These are phyloP conservation scores for Oxytorus armatus DNA, from an alignment of 2,888 invertebrate genomes.

Conservation along the genomic window DNA sequence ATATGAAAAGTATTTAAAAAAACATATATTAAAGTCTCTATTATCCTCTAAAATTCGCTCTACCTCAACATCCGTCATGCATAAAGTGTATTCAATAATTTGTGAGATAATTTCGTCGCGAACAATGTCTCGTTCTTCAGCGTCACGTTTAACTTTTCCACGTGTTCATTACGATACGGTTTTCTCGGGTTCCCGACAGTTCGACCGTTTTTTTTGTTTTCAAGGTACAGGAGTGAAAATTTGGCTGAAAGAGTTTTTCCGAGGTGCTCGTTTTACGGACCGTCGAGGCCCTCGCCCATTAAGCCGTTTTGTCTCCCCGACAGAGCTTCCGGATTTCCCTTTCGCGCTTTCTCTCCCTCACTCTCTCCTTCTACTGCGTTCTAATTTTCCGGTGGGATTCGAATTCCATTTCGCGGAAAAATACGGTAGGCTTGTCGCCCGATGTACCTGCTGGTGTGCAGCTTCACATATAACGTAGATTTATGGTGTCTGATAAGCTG, in stretches of 20 bases:
- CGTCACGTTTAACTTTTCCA: conserved; percentile 38
- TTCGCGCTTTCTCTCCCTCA: conserved; percentile 19
- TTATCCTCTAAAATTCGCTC: not conserved
- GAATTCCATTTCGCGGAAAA: conserved; percentile 48
- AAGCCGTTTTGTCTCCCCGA: conserved; percentile 63
- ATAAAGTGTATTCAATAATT: conserved; percentile 4
- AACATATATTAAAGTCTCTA: no score
- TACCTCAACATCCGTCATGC: not conserved
- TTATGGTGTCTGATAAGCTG: not conserved
- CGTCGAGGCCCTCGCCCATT: conserved; percentile 41
- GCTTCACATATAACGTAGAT: not conserved
- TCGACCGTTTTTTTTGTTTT: not conserved
- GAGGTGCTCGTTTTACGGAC: conserved; percentile 21
- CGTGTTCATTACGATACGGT: conserved; percentile 50
- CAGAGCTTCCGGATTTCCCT: conserved; percentile 48
- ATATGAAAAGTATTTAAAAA: no score
- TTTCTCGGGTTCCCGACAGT: conserved; percentile 27
- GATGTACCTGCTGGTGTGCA: conserved; percentile 25
- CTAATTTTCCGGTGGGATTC: conserved; percentile 65
- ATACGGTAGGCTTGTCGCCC: conserved; percentile 39
- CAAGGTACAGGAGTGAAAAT: not conserved
- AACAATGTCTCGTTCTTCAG: not conserved
- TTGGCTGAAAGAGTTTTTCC: conserved; percentile 2
- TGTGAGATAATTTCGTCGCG: conserved; percentile 18
- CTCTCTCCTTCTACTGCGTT: conserved; percentile 39